phyloP scores from a whole-genome alignment of 2,113 vertebrate species.

The Nymphicus hollandicus region DNA sequence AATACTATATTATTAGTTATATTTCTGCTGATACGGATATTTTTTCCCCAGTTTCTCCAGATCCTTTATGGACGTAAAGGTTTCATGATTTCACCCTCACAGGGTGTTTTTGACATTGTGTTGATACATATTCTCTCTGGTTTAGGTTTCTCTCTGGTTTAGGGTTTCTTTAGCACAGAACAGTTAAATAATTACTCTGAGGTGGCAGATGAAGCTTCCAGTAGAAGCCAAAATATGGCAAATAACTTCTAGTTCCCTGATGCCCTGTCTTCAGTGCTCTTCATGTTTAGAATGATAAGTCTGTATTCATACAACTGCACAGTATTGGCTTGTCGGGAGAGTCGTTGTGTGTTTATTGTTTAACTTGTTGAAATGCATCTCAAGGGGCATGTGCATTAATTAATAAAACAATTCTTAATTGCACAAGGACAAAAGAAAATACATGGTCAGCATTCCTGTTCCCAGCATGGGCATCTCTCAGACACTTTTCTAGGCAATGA shows the following conservation, averaged over 20 bases:
- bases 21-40: neutral
- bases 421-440: constrained; percentile 35
- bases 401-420: constrained; percentile 25
- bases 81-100: neutral
- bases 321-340: neutral
- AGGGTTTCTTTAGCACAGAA: neutral
- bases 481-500: neutral
- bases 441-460: constrained; percentile 27
- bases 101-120: neutral
- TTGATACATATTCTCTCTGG: neutral
- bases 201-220: neutral
- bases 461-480: neutral
- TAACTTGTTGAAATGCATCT: neutral
- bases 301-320: neutral
- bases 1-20: neutral
- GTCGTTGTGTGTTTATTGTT: neutral
- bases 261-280: neutral
- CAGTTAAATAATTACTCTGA: neutral
- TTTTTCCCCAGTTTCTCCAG: neutral
- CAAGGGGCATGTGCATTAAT: constrained; percentile 7
- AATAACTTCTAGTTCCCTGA: neutral
- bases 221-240: neutral
- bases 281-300: neutral
- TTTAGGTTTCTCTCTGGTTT: neutral
- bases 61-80: neutral